Evolutionary conservation across 2,113 vertebrate genomes (phyloP), one percentile per base, ranked within the genome.

Genomic region (Dipodomys ordii): DNA sequence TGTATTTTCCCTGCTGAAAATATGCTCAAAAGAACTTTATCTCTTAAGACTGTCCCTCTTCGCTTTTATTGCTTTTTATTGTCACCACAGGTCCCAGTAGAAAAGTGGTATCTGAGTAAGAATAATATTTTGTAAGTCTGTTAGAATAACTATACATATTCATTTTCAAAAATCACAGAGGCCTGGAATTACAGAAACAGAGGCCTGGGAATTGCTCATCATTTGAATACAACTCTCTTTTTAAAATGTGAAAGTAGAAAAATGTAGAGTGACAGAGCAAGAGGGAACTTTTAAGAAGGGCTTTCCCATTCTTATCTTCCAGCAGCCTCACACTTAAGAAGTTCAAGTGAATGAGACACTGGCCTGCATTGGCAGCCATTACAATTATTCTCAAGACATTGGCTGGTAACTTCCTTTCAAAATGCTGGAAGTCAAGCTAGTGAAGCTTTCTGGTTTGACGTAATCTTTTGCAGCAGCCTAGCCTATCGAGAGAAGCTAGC

Each of bases 1-100:
- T 87, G 25, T 65, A n/a, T 93, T 94, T 96, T 95, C 90, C 85
- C 87, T 84, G 53, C 60, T 79, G 78, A 90, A 93, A 92, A 90
- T 93, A 72, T 60, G 67, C 95, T 95, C 73, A 79, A 82, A 96
- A 85, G 49, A 89, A 30, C 85, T 83, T 87, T 91, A 8, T 95
- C 90, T 94, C 68, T 89, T 67, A 69, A 90, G 71, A 81, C 23
- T 46, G 32, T 65, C 65, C 27, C n/a, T 53, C 32, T 30, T 81
- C 49, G 72, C 68, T 85, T 82, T 88, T 92, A 88, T 69, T 93
- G 65, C 84, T 25, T 74, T 92, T 27, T 68, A 84, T 87, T 88
- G 44, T n/a, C n/a, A 30, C 53, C 65, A 20, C 9, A 49, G 7
- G 22, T 46, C 30, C 44, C 60, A 53, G 25, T 27, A 80, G 44